Evolutionary conservation across 2,113 vertebrate genomes (phyloP).

Genomic region (Apodemus speciosus): DNA sequence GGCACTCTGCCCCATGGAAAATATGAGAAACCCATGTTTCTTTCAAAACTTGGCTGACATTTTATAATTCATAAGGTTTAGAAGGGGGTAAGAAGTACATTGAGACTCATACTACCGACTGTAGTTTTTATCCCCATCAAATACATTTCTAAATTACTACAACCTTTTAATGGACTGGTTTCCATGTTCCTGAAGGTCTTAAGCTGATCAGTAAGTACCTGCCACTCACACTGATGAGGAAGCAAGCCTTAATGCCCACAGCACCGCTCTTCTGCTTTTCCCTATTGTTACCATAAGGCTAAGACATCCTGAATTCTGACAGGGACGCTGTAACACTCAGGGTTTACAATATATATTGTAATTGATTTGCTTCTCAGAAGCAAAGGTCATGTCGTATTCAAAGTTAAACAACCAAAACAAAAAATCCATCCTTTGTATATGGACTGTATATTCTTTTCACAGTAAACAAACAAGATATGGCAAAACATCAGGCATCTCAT

Average conservation of each 20-base stretch:
- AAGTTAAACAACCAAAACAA: not conserved
- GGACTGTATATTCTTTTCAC: conserved; percentile 41
- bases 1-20: not conserved
- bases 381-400: conserved; percentile 61
- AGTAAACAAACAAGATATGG: conserved; percentile 46
- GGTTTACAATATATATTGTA: not conserved
- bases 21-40: not conserved
- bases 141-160: conserved; percentile 2
- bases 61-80: not conserved
- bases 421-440: conserved; percentile 30
- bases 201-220: conserved; percentile 58
- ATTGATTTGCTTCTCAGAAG: conserved; percentile 22
- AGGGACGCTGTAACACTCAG: not conserved
- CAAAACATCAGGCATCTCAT: conserved; percentile 44
- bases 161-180: conserved; percentile 1
- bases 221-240: conserved; percentile 36
- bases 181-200: not conserved
- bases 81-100: not conserved
- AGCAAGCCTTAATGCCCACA: conserved; percentile 49
- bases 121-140: conserved; percentile 15
- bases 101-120: not conserved
- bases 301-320: conserved; percentile 4
- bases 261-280: conserved; percentile 18
- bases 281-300: conserved; percentile 40
- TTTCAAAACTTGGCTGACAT: not conserved